Evolutionary conservation across 2,113 vertebrate species (phyloP).

Genomic region (Engystomops pustulosus): DNA sequence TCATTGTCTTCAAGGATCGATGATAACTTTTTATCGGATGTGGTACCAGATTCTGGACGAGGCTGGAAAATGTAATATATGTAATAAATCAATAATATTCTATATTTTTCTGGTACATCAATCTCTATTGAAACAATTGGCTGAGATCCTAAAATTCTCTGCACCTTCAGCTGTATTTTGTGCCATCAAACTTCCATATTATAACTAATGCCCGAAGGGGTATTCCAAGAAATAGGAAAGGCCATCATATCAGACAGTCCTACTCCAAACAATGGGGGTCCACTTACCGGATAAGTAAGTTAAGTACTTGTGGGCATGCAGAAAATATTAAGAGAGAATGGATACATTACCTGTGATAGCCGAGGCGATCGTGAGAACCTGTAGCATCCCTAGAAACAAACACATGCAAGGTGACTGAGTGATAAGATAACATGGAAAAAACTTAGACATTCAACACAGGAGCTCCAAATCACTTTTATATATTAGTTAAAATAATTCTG

Average conservation of each 20-base stretch:
- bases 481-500: too few species aligned
- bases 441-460: not conserved
- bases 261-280: too few species aligned
- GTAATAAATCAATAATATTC: not conserved
- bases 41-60: constrained; percentile 67
- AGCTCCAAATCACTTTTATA: too few species aligned
- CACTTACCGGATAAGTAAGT: too few species aligned
- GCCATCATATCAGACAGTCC: too few species aligned
- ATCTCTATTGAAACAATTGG: not conserved
- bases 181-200: not conserved
- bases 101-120: not conserved
- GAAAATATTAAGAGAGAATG: too few species aligned
- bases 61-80: constrained; percentile 68
- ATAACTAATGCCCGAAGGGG: too few species aligned
- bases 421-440: not conserved
- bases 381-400: constrained; percentile 75
- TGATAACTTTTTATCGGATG: constrained; percentile 76
- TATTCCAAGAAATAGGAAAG: too few species aligned
- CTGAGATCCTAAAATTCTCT: not conserved
- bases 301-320: too few species aligned
- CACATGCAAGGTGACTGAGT: not conserved
- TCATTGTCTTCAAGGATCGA: constrained; percentile 78
- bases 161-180: not conserved
- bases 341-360: constrained; percentile 76
- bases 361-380: constrained; percentile 80